Evolutionary conservation across 2,113 vertebrate genomes (phyloP).

Genomic region (Gavia stellata): DNA sequence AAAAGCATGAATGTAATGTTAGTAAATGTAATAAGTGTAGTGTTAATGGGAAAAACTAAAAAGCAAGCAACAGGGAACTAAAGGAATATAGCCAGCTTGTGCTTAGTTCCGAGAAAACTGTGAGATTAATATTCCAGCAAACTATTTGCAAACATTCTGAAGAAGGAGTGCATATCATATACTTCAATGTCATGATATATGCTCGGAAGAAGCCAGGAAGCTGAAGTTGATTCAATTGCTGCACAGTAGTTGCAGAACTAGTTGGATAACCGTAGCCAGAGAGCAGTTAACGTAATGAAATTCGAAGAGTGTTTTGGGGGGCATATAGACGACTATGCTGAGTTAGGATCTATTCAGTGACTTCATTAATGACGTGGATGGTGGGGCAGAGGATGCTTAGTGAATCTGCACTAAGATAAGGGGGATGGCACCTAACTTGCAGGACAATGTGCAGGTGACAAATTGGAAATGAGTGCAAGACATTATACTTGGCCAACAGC

Average conservation of each 20-base stretch:
- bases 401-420: background rate
- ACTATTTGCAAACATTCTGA: background rate
- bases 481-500: background rate
- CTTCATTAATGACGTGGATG: background rate
- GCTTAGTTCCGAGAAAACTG: background rate
- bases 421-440: background rate
- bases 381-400: background rate
- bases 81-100: background rate
- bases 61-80: background rate
- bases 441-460: background rate
- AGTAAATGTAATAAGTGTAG: background rate
- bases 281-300: background rate
- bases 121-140: background rate
- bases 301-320: background rate
- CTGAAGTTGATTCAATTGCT: background rate
- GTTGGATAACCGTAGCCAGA: background rate
- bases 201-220: background rate
- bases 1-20: background rate
- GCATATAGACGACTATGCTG: background rate
- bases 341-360: background rate
- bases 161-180: background rate
- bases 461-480: background rate
- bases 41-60: background rate
- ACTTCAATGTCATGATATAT: background rate
- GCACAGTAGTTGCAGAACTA: background rate